A percentile compares a stretch with the other conserved stretches of the same genome.
Evolutionary conservation across 2,888 invertebrate species (phyloP).

Genomic region (Syrista parreyssii): DNA sequence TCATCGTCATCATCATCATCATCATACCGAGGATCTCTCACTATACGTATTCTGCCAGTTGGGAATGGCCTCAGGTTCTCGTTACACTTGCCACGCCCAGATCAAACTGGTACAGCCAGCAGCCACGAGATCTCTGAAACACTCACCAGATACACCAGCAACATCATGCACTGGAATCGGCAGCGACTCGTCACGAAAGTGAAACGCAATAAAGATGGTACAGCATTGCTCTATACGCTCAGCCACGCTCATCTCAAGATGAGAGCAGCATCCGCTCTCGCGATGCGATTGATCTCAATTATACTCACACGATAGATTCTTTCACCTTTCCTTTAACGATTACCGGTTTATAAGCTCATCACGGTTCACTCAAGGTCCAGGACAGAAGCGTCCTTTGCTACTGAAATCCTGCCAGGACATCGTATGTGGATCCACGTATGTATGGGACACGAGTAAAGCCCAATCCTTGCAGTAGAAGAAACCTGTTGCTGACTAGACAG

Average conservation of each 20-base stretch:
- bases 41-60: not conserved
- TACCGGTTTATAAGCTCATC: not conserved
- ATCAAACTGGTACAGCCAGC: conserved; percentile 25
- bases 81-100: conserved; percentile 65
- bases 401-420: not conserved
- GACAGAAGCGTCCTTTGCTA: not conserved
- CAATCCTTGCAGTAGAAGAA: not conserved
- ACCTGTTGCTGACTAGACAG: not conserved
- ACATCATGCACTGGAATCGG: not conserved
- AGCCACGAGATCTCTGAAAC: not conserved
- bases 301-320: conserved; percentile 8
- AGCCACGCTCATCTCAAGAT: conserved; percentile 45
- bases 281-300: conserved; percentile 24
- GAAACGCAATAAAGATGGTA: conserved; percentile 61
- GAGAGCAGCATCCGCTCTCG: conserved; percentile 2
- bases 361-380: not conserved
- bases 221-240: not conserved
- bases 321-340: not conserved
- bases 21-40: not conserved
- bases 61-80: conserved; percentile 19
- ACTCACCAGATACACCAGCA: not conserved
- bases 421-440: not conserved
- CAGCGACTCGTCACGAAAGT: conserved; percentile 64
- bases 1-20: not conserved
- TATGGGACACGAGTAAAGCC: not conserved